phyloP scores from a whole-genome alignment of 2,113 vertebrate genomes.

The Ivindomyrus marchei region DNA sequence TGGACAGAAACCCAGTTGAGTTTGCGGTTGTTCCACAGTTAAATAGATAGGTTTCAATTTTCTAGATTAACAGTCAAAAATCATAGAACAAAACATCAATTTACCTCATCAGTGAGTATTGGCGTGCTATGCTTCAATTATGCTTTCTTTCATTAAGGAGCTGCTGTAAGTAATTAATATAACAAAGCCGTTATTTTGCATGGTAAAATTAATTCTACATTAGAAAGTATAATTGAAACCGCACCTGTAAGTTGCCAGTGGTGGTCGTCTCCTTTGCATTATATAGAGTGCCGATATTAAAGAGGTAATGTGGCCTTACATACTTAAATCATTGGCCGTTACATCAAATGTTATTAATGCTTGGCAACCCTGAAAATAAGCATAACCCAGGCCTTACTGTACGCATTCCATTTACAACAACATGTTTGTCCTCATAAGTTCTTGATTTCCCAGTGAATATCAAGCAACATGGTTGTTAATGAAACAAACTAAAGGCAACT shows the following conservation, averaged over 20 bases:
- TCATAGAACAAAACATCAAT: neutral
- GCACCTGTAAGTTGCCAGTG: neutral
- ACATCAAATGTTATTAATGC: neutral
- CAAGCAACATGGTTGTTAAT: neutral
- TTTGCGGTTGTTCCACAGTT: neutral
- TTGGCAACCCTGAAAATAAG: neutral
- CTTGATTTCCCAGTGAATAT: neutral
- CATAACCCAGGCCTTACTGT: neutral
- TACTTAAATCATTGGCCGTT: neutral
- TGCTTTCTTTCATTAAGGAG: neutral
- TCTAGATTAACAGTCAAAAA: neutral
- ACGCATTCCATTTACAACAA: neutral
- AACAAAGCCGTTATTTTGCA: neutral
- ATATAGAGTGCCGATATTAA: neutral
- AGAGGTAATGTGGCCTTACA: neutral
- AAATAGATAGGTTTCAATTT: neutral
- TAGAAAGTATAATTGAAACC: neutral
- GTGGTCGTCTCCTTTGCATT: neutral
- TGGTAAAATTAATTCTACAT: neutral
- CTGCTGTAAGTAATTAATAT: neutral
- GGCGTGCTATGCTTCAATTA: neutral
- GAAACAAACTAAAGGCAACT: neutral
- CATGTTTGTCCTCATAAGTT: neutral
- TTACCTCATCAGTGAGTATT: neutral
- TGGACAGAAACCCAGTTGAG: neutral